Base-by-base conservation (phyloP, 2,797 vertebrate genomes). In the Microctenopoma stevenorrisi region DNA sequence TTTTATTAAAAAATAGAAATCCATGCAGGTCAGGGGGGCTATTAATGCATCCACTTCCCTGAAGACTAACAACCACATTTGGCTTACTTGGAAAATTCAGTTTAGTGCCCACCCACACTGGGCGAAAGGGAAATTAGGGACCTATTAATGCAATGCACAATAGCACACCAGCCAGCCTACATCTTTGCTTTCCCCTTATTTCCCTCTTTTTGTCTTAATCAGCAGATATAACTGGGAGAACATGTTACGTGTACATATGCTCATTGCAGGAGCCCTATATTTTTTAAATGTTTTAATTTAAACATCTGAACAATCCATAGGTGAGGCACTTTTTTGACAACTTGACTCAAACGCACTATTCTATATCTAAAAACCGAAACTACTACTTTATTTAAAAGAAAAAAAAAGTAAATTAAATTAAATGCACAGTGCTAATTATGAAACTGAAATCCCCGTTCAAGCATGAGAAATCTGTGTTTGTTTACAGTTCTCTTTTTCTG, bases 11-110 rank as follows among this genome's bases (percentile, higher is more conserved):
- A 73, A 59, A 84, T 44, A 79, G 79, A 87, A 88, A 92, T 88
- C 65, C 81, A 87, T 85, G 82, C 86, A 86, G 90, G 89, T 91
- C 88, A 90, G 81, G 88, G 72, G 82, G 77, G 81, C 82, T 88
- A 85, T 89, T 87, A 85, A 87, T 89, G 84, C 72, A 68, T 84
- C 55, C 55, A 54, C 80, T 84, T 87, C 88, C 86, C 89, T 82
- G 54, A 87, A 84, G 90, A 91, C 76, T 79, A 88, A 91, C 88
- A 89, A 88, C 76, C 75, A 82, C 83, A 82, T 86, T 85, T 86
- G 79, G 86, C 72, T 80, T 64, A 49, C 64, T 82, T 70, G 81
- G 84, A 90, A 89, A 91, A 87, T 84, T 60, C 60, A 84, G 74
- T 88, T 89, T 78, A 86, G 70, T 76, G 68, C 77, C 82, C 84